A percentile compares a stretch with the other conserved stretches of the same genome.
phyloP scores from a whole-genome alignment of 2,888 invertebrate genomes.

The Gryllus longicercus region DNA sequence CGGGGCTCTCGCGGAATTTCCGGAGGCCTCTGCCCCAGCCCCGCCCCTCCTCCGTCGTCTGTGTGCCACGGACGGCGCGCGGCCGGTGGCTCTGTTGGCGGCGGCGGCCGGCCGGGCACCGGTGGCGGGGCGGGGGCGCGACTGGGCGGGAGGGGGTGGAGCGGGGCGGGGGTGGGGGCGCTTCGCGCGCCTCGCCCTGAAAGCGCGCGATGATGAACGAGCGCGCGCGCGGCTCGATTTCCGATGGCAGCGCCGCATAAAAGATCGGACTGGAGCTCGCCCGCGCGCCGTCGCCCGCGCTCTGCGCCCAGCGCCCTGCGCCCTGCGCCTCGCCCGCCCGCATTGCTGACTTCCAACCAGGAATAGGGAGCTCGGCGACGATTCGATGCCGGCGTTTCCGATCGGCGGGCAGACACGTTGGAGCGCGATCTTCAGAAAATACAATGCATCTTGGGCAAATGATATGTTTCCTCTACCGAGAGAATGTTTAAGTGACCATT shows the following conservation, averaged over 20 bases:
- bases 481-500: too few species aligned
- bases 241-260: constrained; percentile 17
- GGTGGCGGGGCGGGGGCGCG: background rate
- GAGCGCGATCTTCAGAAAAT: too few species aligned
- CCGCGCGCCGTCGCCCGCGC: too few species aligned
- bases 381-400: too few species aligned
- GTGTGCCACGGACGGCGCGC: background rate
- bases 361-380: too few species aligned
- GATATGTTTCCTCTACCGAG: too few species aligned
- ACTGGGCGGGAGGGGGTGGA: background rate
- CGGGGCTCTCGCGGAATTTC: constrained; percentile 17
- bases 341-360: too few species aligned
- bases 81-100: background rate
- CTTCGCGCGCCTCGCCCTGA: background rate
- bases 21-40: background rate
- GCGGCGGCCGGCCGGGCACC: background rate
- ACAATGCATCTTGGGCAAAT: too few species aligned
- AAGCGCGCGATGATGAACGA: background rate
- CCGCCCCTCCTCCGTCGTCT: background rate
- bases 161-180: background rate
- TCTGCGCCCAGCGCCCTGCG: too few species aligned
- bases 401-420: too few species aligned
- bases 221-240: constrained; percentile 1
- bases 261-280: background rate
- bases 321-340: too few species aligned